A percentile compares a stretch with the other conserved stretches of the same genome.
phyloP scores from a whole-genome alignment of 2,888 invertebrate species.

The Drosophila barbarae region DNA sequence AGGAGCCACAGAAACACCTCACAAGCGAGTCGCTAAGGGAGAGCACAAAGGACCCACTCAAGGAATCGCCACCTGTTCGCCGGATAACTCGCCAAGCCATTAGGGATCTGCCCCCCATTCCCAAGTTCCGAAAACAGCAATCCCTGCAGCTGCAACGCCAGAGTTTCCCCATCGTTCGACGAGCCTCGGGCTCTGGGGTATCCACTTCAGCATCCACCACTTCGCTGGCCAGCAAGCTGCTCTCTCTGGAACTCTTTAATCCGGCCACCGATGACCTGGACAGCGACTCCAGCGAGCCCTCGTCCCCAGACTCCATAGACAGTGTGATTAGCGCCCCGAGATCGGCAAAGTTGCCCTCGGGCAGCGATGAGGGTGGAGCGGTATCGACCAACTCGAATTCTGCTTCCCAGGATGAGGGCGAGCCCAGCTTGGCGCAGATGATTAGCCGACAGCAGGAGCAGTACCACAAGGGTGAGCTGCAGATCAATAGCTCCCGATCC shows the following conservation, averaged over 20 bases:
- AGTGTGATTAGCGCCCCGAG: constrained; percentile 88
- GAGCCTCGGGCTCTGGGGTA: constrained; percentile 80
- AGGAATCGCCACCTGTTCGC: constrained; percentile 49
- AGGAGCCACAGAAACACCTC: constrained; percentile 43
- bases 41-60: constrained; percentile 1
- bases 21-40: neutral
- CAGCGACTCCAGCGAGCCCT: constrained; percentile 90
- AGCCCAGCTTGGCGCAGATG: constrained; percentile 40
- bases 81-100: constrained; percentile 84
- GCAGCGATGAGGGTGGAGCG: constrained; percentile 29
- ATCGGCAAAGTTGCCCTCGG: constrained; percentile 56
- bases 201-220: constrained; percentile 32
- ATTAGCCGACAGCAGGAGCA: constrained; percentile 55
- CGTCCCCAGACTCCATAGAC: constrained; percentile 92
- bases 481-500: constrained; percentile 55
- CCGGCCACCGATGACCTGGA: constrained; percentile 95
- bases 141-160: constrained; percentile 76
- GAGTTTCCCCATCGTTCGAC: constrained; percentile 86
- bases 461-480: constrained; percentile 63
- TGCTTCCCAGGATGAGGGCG: constrained; percentile 55
- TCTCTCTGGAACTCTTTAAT: constrained; percentile 91
- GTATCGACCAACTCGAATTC: constrained; percentile 23
- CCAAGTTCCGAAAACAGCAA: constrained; percentile 81
- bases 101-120: constrained; percentile 83
- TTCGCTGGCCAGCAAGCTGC: constrained; percentile 81